Base-by-base conservation (phyloP, 2,888 invertebrate species). In the Lasioglossum marginatum region DNA sequence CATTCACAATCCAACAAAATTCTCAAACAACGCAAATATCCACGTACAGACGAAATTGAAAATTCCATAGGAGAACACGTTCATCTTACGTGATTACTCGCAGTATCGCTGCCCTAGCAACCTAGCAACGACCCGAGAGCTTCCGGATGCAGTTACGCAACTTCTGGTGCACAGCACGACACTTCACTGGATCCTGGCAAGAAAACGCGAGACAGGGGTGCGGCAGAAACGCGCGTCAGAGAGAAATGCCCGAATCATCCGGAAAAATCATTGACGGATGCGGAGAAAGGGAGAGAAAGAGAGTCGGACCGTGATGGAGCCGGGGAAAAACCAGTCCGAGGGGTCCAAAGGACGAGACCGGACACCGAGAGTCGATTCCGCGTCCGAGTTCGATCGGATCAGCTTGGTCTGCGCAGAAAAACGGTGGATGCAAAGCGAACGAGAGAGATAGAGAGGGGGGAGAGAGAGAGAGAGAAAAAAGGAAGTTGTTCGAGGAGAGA, bases 181-280 rank as follows among this genome's bases (percentile, higher is more conserved):
- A 63, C 63, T 63, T 63, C 31, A 63, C 63, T 63, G 63, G 16
- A 27, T 63, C 63, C 63, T 63, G 63, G 63, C 63, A 31, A 63
- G 63, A 31, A 63, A 63, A 63, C 31, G 31, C 63, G 63, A n/a
- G n/a, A 31, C 16, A 63, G 31, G 63, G 63, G 63, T 63, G 63
- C 63, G 63, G 63, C 63, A 31, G 63, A 63, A 31, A 31, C 31
- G 16, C 16, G 60, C 27, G 60, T 27, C 60, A 14, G 4, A 1
- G 12, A 60, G 60, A 60, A 27, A 27, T 27, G 60, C 60, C 63
- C 63, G 31, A 31, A 63, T 63, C 63, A 31, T 16, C 63, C 63
- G 31, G 31, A 16, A 63, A 63, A 63, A 63, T 63, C 63, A 63
- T 63, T 63, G 27, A 63, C 63, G 31, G 27, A 31, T 5, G 16